phyloP scores from a whole-genome alignment of 92 coral and sea anemone species.

The Montipora capitata region DNA sequence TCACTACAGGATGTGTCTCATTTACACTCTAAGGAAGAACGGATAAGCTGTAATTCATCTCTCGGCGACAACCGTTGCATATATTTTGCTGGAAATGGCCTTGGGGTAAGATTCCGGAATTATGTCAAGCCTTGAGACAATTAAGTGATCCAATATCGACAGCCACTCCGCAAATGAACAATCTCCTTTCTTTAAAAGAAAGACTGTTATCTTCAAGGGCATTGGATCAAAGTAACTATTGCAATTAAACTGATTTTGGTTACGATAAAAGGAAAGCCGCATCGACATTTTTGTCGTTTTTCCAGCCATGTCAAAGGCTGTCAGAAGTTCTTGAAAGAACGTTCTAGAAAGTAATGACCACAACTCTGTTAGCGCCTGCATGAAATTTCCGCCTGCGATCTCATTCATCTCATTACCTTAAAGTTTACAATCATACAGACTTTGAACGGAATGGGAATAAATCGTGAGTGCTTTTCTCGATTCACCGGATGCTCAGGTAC shows the following conservation, averaged over 20 bases:
- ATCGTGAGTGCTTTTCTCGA: no score
- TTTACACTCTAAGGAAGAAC: background rate
- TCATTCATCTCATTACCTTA: no score
- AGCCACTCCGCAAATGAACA: background rate
- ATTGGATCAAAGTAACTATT: background rate
- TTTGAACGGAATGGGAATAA: no score
- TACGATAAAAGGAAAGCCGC: background rate
- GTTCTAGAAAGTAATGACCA: no score
- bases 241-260: background rate
- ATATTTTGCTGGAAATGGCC: background rate
- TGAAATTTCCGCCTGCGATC: no score
- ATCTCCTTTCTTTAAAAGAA: slow-evolving; percentile 34
- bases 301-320: no score
- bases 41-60: slow-evolving; percentile 8
- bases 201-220: background rate
- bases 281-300: background rate
- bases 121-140: background rate
- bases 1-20: slow-evolving; percentile 19
- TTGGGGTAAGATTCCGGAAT: slow-evolving; percentile 1
- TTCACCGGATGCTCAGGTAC: no score
- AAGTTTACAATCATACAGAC: no score
- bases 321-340: no score
- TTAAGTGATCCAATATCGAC: slow-evolving; percentile 5
- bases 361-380: no score
- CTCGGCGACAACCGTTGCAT: background rate